Percentiles rank a stretch among this genome's conserved stretches.
These are phyloP conservation scores for Antennarius striatus DNA, from an alignment of 2,113 vertebrate species.

Conservation along the genomic window DNA sequence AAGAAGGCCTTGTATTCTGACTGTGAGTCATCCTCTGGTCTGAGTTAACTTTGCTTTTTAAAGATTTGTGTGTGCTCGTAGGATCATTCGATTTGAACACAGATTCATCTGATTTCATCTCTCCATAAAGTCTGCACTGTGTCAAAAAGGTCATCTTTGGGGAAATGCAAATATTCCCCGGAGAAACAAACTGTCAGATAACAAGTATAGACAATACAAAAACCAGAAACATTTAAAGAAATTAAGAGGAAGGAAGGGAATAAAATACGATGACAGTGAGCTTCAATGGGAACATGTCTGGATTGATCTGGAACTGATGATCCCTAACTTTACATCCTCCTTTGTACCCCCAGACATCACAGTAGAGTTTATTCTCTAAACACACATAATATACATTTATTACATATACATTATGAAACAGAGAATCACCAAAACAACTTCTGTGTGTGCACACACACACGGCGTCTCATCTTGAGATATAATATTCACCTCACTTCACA, in stretches of 20 bases:
- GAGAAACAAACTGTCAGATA: background rate
- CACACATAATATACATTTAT: too few species aligned
- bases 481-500: too few species aligned
- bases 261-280: background rate
- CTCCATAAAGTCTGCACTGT: conserved; percentile 1
- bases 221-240: background rate
- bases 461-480: too few species aligned
- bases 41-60: background rate
- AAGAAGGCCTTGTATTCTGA: too few species aligned
- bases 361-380: too few species aligned
- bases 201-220: background rate
- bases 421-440: too few species aligned
- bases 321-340: too few species aligned
- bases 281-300: background rate
- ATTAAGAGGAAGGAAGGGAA: background rate
- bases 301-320: background rate
- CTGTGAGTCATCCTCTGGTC: background rate
- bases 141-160: background rate
- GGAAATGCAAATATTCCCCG: background rate
- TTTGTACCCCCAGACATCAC: too few species aligned
- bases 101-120: background rate
- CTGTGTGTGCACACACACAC: too few species aligned
- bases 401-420: too few species aligned
- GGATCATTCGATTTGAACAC: background rate
- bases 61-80: background rate